These are phyloP conservation scores for Drosophila eohydei DNA, from an alignment of 2,888 invertebrate species.

Conservation along the genomic window DNA sequence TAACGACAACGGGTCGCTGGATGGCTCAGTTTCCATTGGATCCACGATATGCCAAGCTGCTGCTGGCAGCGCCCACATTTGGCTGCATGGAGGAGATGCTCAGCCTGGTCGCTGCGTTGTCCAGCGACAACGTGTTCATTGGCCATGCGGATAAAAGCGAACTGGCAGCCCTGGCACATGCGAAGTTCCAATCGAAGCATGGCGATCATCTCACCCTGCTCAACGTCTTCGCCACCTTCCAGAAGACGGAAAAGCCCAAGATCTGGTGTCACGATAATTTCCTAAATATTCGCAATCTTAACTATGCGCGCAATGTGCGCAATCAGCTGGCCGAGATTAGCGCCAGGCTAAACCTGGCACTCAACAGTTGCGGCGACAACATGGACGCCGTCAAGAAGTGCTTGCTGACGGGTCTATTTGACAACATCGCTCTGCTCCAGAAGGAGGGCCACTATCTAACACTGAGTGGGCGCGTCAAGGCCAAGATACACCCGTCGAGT, in stretches of 20 bases:
- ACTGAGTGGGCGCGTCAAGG: conserved; percentile 88
- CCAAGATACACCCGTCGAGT: conserved; percentile 94
- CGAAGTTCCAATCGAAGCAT: conserved; percentile 92
- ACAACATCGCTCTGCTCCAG: conserved; percentile 93
- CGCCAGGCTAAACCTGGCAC: conserved; percentile 87
- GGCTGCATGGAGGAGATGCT: conserved; percentile 92
- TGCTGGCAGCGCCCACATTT: conserved; percentile 91
- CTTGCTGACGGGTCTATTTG: conserved; percentile 92
- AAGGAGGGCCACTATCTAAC: conserved; percentile 90
- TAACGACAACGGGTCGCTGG: conserved; percentile 92
- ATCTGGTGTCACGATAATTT: conserved; percentile 96
- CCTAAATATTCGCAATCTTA: conserved; percentile 92
- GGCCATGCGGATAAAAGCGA: conserved; percentile 89
- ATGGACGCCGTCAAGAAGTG: conserved; percentile 91
- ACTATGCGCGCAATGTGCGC: conserved; percentile 92
- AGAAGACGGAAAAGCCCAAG: conserved; percentile 89
- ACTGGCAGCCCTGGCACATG: conserved; percentile 89
- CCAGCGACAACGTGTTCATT: conserved; percentile 94
- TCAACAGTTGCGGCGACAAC: conserved; percentile 88
- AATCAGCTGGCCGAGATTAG: conserved; percentile 92
- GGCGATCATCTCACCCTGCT: conserved; percentile 97
- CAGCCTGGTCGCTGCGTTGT: conserved; percentile 94
- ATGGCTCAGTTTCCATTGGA: conserved; percentile 97
- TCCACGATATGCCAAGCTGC: conserved; percentile 93
- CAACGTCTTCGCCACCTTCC: conserved; percentile 93